These are phyloP conservation scores for Clivina fossor DNA, from an alignment of 2,888 invertebrate species.

Conservation along the genomic window DNA sequence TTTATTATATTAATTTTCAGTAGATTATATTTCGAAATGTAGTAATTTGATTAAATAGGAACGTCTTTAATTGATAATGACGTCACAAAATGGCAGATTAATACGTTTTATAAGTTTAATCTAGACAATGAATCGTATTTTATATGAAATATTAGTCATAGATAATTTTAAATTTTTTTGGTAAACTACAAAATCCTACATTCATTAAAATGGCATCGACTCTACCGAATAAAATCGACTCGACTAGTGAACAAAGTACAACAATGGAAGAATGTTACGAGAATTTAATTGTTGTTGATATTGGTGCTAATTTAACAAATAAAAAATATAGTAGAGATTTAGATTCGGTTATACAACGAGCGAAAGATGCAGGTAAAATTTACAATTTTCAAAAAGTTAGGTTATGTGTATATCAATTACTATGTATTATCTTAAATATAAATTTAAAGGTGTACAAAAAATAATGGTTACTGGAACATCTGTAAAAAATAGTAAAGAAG, in stretches of 20 bases:
- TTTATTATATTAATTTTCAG: not conserved
- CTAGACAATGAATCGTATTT: conserved; percentile 18
- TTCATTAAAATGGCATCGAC: conserved; percentile 24
- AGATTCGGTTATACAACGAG: conserved; percentile 87
- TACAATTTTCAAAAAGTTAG: conserved; percentile 1
- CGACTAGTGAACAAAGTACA: conserved; percentile 37
- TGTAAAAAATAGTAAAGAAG: conserved; percentile 87
- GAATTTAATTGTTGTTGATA: conserved; percentile 88
- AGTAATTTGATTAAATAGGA: too few species aligned
- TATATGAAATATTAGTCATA: conserved; percentile 25
- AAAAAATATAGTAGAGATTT: conserved; percentile 91
- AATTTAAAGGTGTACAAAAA: conserved; percentile 79
- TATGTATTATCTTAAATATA: conserved; percentile 12
- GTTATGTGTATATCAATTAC: conserved; percentile 18
- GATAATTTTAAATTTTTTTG: conserved; percentile 24
- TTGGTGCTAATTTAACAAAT: conserved; percentile 91
- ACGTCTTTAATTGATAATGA: too few species aligned
- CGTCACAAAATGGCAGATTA: conserved; percentile 23
- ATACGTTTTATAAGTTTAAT: conserved; percentile 11
- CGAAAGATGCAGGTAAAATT: conserved; percentile 81
- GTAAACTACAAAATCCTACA: too few species aligned
- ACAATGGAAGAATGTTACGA: conserved; percentile 81
- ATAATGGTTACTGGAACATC: conserved; percentile 93
- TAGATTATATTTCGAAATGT: not conserved
- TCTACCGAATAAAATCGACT: conserved; percentile 7